phyloP scores from a whole-genome alignment of 1,140 invertebrate species.

The Reticulitermes speratus region DNA sequence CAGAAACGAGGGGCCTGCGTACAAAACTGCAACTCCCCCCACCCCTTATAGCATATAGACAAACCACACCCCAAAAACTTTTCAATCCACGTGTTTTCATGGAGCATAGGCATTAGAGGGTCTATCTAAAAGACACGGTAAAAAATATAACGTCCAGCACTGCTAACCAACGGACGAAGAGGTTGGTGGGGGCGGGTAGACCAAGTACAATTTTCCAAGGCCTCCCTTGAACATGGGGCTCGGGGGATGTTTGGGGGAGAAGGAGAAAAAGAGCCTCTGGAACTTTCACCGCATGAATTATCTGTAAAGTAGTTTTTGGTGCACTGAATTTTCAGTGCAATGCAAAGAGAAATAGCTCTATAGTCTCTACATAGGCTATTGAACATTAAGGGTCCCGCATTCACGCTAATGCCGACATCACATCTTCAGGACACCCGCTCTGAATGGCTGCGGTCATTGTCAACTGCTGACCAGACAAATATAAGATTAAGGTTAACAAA shows the following conservation, averaged over 20 bases:
- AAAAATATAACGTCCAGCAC: not conserved
- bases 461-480: not conserved
- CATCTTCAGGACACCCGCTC: constrained; percentile 11
- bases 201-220: constrained; percentile 10
- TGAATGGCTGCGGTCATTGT: not conserved
- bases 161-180: constrained; percentile 1
- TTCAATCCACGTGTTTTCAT: constrained; percentile 18
- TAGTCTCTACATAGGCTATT: constrained; percentile 5
- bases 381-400: not conserved
- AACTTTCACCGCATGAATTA: constrained; percentile 19
- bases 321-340: constrained; percentile 12
- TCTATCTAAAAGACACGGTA: not conserved
- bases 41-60: not conserved
- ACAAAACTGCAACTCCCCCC: not conserved
- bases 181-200: not conserved
- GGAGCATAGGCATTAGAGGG: constrained; percentile 7
- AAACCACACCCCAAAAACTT: constrained; percentile 18
- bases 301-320: constrained; percentile 16
- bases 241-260: not conserved
- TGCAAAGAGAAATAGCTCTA: constrained; percentile 18
- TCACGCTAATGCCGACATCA: not conserved
- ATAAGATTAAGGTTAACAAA: constrained; percentile 8
- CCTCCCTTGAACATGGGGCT: constrained; percentile 7
- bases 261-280: constrained; percentile 14
- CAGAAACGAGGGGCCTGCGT: not conserved